Conservation (phyloP, 2,797 vertebrate species). For the Epinephelus malabaricus region DNA sequence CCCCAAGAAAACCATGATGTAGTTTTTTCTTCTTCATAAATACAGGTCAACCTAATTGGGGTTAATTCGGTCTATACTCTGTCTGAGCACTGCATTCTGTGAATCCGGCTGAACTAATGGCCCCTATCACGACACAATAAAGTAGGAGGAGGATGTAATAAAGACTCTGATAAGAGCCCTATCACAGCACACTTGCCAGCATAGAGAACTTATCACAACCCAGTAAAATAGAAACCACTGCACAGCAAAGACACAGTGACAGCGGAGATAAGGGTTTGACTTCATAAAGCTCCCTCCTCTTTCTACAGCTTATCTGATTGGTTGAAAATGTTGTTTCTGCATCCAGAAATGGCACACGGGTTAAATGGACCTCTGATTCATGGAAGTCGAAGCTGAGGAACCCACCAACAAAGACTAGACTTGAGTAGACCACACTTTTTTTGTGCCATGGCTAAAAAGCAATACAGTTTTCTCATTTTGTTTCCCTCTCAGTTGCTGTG, state of each 20-base stretch:
- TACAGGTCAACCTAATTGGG: constrained; percentile 60
- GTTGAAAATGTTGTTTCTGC: not conserved
- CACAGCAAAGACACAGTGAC: constrained; percentile 17
- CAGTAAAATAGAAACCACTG: constrained; percentile 18
- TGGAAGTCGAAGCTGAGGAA: not conserved
- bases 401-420: not conserved
- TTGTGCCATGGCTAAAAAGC: not conserved
- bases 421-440: not conserved
- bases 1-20: constrained; percentile 14
- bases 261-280: constrained; percentile 9
- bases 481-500: too few species aligned
- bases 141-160: constrained; percentile 53
- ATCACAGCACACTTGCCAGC: constrained; percentile 34
- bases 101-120: constrained; percentile 54
- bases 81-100: constrained; percentile 41
- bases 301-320: constrained; percentile 10
- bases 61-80: constrained; percentile 17
- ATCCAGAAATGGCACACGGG: not conserved
- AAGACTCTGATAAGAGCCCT: constrained; percentile 34
- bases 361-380: not conserved
- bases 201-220: constrained; percentile 24
- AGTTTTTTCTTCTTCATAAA: constrained; percentile 24
- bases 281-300: not conserved
- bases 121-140: constrained; percentile 41
- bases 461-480: too few species aligned